phyloP scores from a whole-genome alignment of 2,888 invertebrate species.

The Lasiommata megera region DNA sequence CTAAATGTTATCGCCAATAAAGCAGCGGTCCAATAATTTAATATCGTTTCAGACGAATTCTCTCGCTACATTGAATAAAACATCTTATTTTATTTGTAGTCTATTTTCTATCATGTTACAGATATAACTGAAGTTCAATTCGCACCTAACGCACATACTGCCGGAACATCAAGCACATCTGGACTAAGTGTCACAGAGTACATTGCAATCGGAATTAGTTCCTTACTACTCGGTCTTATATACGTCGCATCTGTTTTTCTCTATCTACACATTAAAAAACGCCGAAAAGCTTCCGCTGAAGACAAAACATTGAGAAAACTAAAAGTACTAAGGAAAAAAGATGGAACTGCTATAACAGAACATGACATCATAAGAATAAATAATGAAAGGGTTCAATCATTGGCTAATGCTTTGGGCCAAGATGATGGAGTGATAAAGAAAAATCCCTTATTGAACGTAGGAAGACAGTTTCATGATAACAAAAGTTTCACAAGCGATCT shows the following conservation, averaged over 20 bases:
- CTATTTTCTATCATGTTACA: slow-evolving; percentile 69
- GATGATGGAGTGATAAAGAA: slow-evolving; percentile 89
- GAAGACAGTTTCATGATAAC: slow-evolving; percentile 82
- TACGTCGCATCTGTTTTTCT: slow-evolving; percentile 93
- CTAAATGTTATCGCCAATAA: too few relatives aligned
- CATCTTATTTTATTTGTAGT: neutral
- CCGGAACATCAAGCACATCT: slow-evolving; percentile 73
- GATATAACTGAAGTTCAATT: slow-evolving; percentile 92
- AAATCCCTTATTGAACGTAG: slow-evolving; percentile 85
- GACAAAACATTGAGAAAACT: slow-evolving; percentile 64
- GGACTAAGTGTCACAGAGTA: slow-evolving; percentile 89
- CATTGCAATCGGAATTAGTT: slow-evolving; percentile 91
- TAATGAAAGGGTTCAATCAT: slow-evolving; percentile 60
- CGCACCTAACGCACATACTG: slow-evolving; percentile 83
- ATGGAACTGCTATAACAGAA: slow-evolving; percentile 66
- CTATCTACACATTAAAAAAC: slow-evolving; percentile 88
- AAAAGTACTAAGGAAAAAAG: slow-evolving; percentile 64
- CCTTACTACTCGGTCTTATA: slow-evolving; percentile 91
- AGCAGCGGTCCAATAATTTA: too few relatives aligned
- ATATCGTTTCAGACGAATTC: too few relatives aligned
- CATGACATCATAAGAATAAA: slow-evolving; percentile 71
- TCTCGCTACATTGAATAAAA: too few relatives aligned
- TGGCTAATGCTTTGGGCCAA: slow-evolving; percentile 73
- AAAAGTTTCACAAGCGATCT: slow-evolving; percentile 72
- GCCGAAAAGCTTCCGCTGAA: slow-evolving; percentile 75